phyloP scores from a whole-genome alignment of 2,113 vertebrate genomes.

The Nesoenas mayeri region DNA sequence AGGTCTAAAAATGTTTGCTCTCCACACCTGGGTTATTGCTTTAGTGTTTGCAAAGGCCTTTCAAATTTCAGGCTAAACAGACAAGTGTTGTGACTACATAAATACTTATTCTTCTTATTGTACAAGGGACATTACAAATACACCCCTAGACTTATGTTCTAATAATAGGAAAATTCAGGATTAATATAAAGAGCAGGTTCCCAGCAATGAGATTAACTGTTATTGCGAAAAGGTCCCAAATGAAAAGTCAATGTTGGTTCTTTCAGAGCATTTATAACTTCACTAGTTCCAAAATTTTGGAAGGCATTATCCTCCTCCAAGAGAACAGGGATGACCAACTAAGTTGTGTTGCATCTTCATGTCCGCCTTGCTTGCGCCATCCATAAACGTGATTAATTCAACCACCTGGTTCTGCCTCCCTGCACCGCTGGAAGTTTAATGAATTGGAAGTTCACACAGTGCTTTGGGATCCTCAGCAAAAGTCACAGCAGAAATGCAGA shows the following conservation, averaged over 20 bases:
- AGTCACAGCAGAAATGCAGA: constrained; percentile 31
- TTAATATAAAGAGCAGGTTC: neutral
- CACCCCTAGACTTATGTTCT: neutral
- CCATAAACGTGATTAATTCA: neutral
- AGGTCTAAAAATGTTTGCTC: constrained; percentile 49
- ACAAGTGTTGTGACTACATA: constrained; percentile 45
- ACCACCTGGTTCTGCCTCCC: neutral
- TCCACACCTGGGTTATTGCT: constrained; percentile 44
- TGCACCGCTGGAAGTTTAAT: neutral
- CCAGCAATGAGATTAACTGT: neutral
- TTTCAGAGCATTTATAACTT: neutral
- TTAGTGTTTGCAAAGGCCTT: constrained; percentile 54
- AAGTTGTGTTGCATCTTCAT: neutral
- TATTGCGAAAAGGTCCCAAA: neutral
- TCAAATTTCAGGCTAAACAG: constrained; percentile 53
- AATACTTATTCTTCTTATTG: constrained; percentile 41
- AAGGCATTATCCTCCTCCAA: neutral
- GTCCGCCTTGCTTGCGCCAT: fast-evolving
- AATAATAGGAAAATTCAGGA: constrained; percentile 18
- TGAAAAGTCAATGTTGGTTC: neutral
- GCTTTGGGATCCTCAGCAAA: constrained; percentile 1
- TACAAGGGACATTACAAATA: constrained; percentile 21
- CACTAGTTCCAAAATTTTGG: neutral
- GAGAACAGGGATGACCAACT: neutral
- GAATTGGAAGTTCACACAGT: neutral